Evolutionary conservation across 2,797 vertebrate genomes (phyloP).

Genomic region (Gymnoscopelus microlampas): DNA sequence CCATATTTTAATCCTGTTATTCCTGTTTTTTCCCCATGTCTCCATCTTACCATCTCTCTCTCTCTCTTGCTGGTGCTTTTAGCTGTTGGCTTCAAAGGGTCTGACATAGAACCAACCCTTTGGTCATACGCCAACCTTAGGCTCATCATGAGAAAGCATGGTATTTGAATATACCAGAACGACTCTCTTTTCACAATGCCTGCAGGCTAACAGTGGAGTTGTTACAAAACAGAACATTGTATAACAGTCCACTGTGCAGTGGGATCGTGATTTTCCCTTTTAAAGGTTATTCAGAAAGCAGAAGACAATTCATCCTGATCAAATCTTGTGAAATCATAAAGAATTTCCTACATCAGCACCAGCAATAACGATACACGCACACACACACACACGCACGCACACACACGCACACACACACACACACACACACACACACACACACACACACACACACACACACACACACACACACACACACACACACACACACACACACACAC

Average conservation of each 20-base stretch:
- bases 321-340: conserved; percentile 31
- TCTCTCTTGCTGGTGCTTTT: conserved; percentile 28
- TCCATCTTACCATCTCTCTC: not conserved
- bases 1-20: not conserved
- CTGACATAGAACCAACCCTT: conserved; percentile 22
- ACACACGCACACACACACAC: too few species aligned
- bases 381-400: too few species aligned
- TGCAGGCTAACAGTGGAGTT: conserved; percentile 4
- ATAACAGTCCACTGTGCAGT: not conserved
- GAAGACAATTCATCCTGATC: conserved; percentile 32
- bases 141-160: conserved; percentile 11
- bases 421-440: too few species aligned
- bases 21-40: not conserved
- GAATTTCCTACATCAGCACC: conserved; percentile 65
- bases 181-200: not conserved
- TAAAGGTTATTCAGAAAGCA: not conserved
- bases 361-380: conserved; percentile 25
- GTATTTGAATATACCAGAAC: not conserved
- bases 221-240: conserved; percentile 11
- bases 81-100: conserved; percentile 28
- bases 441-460: too few species aligned
- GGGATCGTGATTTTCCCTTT: not conserved
- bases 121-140: conserved; percentile 8
- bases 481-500: conserved; percentile 21
- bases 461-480: not conserved